A percentile compares a stretch with the other conserved stretches of the same genome.
phyloP scores from a whole-genome alignment of 2,888 invertebrate species.

The Volucella inflata region DNA sequence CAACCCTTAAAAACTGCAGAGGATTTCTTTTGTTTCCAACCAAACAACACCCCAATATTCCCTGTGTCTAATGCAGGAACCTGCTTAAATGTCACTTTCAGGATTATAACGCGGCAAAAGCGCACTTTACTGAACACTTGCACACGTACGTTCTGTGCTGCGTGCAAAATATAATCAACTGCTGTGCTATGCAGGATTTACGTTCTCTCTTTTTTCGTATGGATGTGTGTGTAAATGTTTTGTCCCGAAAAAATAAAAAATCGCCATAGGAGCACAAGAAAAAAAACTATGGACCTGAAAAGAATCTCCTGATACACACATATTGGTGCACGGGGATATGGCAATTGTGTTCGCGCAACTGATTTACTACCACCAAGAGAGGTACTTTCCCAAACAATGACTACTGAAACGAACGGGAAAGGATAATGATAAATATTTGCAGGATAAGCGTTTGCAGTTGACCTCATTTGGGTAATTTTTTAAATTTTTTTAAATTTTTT shows the following conservation, averaged over 20 bases:
- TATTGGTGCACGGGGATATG: constrained; percentile 2
- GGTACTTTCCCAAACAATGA: constrained; percentile 58
- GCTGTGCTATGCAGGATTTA: constrained; percentile 61
- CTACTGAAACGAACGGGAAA: constrained; percentile 32
- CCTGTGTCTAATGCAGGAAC: constrained; percentile 64
- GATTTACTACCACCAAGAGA: constrained; percentile 52
- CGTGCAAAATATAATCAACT: constrained; percentile 61
- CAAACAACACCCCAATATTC: constrained; percentile 32
- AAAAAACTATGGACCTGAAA: too few relatives aligned
- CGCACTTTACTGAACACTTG: constrained; percentile 41
- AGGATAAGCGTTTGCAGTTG: constrained; percentile 67
- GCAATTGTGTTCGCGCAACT: constrained; percentile 40
- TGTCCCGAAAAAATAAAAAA: background rate
- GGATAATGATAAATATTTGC: constrained; percentile 65
- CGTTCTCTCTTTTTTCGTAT: constrained; percentile 11
- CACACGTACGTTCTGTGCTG: constrained; percentile 27
- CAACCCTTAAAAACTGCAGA: constrained; percentile 11
- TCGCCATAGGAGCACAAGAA: too few relatives aligned
- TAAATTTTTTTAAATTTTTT: constrained; percentile 3
- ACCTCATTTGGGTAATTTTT: constrained; percentile 65
- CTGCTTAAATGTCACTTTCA: constrained; percentile 65
- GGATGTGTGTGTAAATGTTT: background rate
- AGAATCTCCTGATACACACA: constrained; percentile 2
- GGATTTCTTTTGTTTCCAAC: constrained; percentile 49
- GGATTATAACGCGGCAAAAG: constrained; percentile 63